Evolutionary conservation across 1,140 invertebrate species (phyloP).

Genomic region (Homarus americanus): DNA sequence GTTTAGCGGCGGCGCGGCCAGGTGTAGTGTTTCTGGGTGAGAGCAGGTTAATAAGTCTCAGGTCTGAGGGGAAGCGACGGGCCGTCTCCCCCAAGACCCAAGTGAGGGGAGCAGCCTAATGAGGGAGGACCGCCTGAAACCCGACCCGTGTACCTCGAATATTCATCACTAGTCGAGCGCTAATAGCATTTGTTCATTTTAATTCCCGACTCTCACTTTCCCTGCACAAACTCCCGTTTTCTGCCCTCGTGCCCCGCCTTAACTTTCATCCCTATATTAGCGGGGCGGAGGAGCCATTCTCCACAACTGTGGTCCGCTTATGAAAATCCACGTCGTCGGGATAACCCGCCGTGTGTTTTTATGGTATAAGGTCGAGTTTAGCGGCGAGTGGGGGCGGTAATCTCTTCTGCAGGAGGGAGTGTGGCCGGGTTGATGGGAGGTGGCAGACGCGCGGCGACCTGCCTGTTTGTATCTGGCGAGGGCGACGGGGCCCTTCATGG

Average conservation of each 20-base stretch:
- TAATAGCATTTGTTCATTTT: constrained; percentile 75
- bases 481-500: constrained; percentile 67
- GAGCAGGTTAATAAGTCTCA: constrained; percentile 71
- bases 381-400: constrained; percentile 32
- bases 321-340: background rate
- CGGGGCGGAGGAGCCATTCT: constrained; percentile 21
- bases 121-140: constrained; percentile 72
- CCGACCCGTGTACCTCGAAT: constrained; percentile 72
- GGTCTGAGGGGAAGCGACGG: constrained; percentile 67
- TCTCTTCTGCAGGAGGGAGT: constrained; percentile 71
- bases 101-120: constrained; percentile 71
- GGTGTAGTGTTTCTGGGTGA: constrained; percentile 68
- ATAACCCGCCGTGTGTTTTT: constrained; percentile 54
- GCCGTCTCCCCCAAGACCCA: constrained; percentile 69
- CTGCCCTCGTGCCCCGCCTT: constrained; percentile 20
- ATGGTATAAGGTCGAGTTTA: constrained; percentile 58
- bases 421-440: constrained; percentile 70
- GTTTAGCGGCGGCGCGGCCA: constrained; percentile 51
- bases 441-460: constrained; percentile 70
- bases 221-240: constrained; percentile 73
- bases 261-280: constrained; percentile 39
- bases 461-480: constrained; percentile 72
- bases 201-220: constrained; percentile 74
- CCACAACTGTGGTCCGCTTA: background rate
- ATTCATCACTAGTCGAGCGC: constrained; percentile 73